phyloP scores from a whole-genome alignment of 2,797 vertebrate species.

The Protonibea diacanthus region DNA sequence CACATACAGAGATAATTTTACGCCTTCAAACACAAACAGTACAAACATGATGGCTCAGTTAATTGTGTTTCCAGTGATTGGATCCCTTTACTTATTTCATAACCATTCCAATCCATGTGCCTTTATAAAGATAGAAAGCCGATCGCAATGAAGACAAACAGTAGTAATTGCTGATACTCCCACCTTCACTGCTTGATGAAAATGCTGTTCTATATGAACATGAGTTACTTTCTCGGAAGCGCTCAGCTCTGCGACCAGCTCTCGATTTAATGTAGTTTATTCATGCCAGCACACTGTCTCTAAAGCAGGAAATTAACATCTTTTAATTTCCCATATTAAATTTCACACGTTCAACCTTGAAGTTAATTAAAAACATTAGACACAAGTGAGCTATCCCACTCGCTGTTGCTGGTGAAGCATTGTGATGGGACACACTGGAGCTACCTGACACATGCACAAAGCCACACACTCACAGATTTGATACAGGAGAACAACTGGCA shows the following conservation, averaged over 20 bases:
- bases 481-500: slow-evolving; percentile 36
- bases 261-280: slow-evolving; percentile 82
- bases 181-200: slow-evolving; percentile 23
- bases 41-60: neutral
- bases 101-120: slow-evolving; percentile 18
- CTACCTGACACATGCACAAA: slow-evolving; percentile 45
- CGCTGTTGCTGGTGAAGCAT: slow-evolving; percentile 35
- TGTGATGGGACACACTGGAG: slow-evolving; percentile 19
- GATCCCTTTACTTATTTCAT: slow-evolving; percentile 20
- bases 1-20: neutral
- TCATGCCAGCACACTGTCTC: slow-evolving; percentile 76
- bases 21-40: neutral
- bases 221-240: slow-evolving; percentile 44
- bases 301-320: slow-evolving; percentile 85
- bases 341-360: slow-evolving; percentile 86
- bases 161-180: slow-evolving; percentile 40
- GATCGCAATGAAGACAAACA: slow-evolving; percentile 48
- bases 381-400: slow-evolving; percentile 55
- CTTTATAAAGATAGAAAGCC: slow-evolving; percentile 45
- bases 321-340: slow-evolving; percentile 88
- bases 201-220: slow-evolving; percentile 27
- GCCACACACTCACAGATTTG: slow-evolving; percentile 35
- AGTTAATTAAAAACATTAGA: slow-evolving; percentile 86
- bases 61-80: slow-evolving; percentile 35
- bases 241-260: slow-evolving; percentile 63